phyloP scores from a whole-genome alignment of 92 coral and sea anemone species.

The Isaurus tuberculatus region DNA sequence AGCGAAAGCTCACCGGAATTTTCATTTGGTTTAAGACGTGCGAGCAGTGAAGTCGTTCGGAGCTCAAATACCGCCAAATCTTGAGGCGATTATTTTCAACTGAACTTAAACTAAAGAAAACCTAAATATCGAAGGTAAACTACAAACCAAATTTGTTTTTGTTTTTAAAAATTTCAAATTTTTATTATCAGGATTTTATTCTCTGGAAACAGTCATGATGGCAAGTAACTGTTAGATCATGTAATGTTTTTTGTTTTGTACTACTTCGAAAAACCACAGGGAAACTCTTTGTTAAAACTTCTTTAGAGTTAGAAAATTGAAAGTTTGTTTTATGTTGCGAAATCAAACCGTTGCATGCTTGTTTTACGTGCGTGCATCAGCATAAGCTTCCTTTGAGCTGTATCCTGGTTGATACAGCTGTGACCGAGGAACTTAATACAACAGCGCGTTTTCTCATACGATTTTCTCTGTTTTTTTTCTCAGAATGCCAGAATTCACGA shows the following conservation, averaged over 20 bases:
- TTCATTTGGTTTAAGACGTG: slow-evolving; percentile 33
- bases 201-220: neutral
- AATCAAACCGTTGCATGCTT: slow-evolving; percentile 4
- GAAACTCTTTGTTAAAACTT: neutral
- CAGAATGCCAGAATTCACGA: slow-evolving; percentile 87
- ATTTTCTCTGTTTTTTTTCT: slow-evolving; percentile 9
- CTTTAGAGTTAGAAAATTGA: neutral
- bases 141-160: slow-evolving; percentile 18
- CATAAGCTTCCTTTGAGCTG: slow-evolving; percentile 32
- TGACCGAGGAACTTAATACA: neutral
- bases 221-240: neutral
- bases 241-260: neutral
- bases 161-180: slow-evolving; percentile 33
- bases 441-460: neutral
- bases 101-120: neutral
- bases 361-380: slow-evolving; percentile 30
- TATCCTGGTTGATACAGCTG: slow-evolving; percentile 8
- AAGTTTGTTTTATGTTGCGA: neutral
- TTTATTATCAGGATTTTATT: slow-evolving; percentile 14
- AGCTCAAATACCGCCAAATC: neutral
- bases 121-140: slow-evolving; percentile 20
- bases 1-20: slow-evolving; percentile 45
- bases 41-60: slow-evolving; percentile 8
- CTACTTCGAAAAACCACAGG: neutral
- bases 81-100: neutral